Conservation (phyloP, 2,888 invertebrate genomes). For the Erynnis tages region DNA sequence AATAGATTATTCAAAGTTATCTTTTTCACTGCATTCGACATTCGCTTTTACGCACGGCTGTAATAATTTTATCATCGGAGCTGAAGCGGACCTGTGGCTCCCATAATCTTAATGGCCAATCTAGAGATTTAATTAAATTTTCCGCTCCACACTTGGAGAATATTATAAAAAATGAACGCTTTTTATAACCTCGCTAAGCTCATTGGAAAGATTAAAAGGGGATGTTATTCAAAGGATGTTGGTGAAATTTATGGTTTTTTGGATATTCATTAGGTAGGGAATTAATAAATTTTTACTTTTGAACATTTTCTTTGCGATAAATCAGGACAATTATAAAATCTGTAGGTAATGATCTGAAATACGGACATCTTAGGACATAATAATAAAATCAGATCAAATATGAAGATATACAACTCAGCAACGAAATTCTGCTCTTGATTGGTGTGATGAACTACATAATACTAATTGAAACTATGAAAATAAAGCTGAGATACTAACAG, state of each 20-base stretch:
- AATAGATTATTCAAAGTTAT: background rate
- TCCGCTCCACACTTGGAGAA: conserved; percentile 29
- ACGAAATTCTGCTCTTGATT: no score
- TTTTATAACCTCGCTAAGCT: conserved; percentile 29
- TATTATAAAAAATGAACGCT: conserved; percentile 27
- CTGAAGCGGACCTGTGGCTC: conserved; percentile 22
- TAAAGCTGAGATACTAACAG: no score
- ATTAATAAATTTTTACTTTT: background rate
- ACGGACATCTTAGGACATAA: no score
- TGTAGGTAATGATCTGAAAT: no score
- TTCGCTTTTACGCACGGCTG: conserved; percentile 8
- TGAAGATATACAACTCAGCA: no score
- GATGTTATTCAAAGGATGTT: conserved; percentile 17
- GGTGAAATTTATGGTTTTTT: conserved; percentile 11
- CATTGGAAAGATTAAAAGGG: conserved; percentile 28
- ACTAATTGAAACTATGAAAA: no score
- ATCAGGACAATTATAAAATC: background rate
- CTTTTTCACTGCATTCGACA: conserved; percentile 10
- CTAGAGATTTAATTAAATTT: conserved; percentile 37
- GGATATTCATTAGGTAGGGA: conserved; percentile 3
- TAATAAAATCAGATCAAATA: no score
- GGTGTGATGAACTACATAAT: no score
- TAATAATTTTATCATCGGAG: conserved; percentile 23
- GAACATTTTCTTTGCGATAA: background rate
- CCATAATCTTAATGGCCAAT: conserved; percentile 36